Percentiles rank a stretch among this genome's conserved stretches.
Conservation (phyloP, 2,113 vertebrate species). For the Micronycteris hirsuta region DNA sequence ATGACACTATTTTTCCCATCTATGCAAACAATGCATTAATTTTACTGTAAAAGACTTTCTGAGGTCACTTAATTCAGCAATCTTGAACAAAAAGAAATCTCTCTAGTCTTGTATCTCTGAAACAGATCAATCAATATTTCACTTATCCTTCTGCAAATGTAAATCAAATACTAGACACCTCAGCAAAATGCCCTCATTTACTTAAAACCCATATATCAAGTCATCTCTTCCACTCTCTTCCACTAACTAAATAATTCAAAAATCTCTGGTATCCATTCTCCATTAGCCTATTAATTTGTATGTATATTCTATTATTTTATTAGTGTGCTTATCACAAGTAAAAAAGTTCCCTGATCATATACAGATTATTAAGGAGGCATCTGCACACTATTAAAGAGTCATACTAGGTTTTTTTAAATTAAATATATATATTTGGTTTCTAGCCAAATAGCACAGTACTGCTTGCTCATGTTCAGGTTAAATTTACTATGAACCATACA, state of each 20-base stretch:
- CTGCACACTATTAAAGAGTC: not conserved
- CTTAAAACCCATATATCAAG: constrained; percentile 24
- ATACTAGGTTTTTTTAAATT: not conserved
- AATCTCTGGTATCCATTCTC: not conserved
- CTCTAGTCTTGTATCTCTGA: not conserved
- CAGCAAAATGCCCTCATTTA: constrained; percentile 29
- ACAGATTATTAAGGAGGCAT: constrained; percentile 10
- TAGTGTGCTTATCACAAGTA: not conserved
- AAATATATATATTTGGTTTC: not conserved
- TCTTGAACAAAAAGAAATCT: constrained; percentile 53
- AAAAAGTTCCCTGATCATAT: not conserved
- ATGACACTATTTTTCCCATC: constrained; percentile 11
- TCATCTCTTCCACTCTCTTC: constrained; percentile 25
- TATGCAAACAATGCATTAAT: constrained; percentile 52
- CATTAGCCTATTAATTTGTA: not conserved
- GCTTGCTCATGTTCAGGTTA: not conserved
- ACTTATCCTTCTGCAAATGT: constrained; percentile 39
- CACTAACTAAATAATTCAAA: constrained; percentile 41
- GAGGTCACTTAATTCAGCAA: constrained; percentile 46
- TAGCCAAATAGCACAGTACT: not conserved
- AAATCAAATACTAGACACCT: constrained; percentile 48
- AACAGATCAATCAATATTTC: constrained; percentile 40
- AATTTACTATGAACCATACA: not conserved
- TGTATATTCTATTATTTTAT: not conserved
- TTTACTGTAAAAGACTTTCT: constrained; percentile 46